Evolutionary conservation across 1,140 invertebrate genomes (phyloP).

Genomic region (Atta texana): DNA sequence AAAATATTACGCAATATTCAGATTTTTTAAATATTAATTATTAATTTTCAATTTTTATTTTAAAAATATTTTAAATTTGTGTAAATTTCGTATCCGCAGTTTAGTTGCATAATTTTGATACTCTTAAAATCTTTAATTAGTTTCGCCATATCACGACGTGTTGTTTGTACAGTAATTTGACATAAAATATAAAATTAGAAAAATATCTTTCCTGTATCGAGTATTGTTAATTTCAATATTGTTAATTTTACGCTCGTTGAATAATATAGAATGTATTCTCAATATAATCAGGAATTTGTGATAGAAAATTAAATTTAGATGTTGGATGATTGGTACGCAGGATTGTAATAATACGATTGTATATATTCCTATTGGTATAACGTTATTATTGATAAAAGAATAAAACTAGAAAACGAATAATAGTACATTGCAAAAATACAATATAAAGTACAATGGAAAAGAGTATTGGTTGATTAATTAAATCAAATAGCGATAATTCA

Average conservation of each 20-base stretch:
- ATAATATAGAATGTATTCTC: conserved; percentile 35
- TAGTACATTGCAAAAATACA: conserved; percentile 18
- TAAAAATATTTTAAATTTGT: not conserved
- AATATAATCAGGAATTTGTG: conserved; percentile 42
- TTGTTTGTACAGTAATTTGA: conserved; percentile 13
- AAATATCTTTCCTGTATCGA: conserved; percentile 15
- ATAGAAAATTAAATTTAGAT: conserved; percentile 54
- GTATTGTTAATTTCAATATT: conserved; percentile 16
- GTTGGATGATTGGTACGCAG: conserved; percentile 18
- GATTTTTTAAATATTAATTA: too few relatives aligned
- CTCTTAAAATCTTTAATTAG: conserved; percentile 6
- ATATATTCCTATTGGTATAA: conserved; percentile 19
- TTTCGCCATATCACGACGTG: not conserved
- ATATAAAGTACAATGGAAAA: conserved; percentile 24
- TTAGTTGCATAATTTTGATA: conserved; percentile 13
- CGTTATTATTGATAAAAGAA: conserved; percentile 54
- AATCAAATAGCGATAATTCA: conserved; percentile 46
- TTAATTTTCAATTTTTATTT: too few relatives aligned
- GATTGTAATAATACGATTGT: conserved; percentile 47
- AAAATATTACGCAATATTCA: too few relatives aligned
- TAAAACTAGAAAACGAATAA: not conserved
- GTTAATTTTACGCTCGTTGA: conserved; percentile 19
- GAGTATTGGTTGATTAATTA: conserved; percentile 49
- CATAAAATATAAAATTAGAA: not conserved
- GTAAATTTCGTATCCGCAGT: not conserved